Conservation (phyloP, 2,797 vertebrate genomes). For the Merluccius polli region DNA sequence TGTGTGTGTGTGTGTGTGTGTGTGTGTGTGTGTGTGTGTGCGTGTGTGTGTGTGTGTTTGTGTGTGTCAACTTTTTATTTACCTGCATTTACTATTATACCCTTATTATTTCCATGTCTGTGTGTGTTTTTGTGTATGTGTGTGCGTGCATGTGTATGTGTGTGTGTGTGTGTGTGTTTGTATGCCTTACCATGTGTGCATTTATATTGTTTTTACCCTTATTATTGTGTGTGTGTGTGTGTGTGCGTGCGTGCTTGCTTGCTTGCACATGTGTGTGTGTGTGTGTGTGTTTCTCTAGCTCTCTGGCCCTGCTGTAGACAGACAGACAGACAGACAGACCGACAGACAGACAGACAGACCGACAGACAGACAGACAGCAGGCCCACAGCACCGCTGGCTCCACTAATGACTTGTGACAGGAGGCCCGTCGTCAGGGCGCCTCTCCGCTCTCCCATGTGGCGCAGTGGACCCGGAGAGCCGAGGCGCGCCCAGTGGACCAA, state of each 20-base stretch:
- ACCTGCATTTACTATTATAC: too few relatives aligned
- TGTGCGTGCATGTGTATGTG: not conserved
- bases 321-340: too few relatives aligned
- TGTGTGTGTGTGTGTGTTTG: not conserved
- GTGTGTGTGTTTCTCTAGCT: not conserved
- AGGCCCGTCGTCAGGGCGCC: constrained; percentile 47
- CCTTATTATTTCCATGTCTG: not conserved
- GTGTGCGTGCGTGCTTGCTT: constrained; percentile 1
- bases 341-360: not conserved
- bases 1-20: constrained; percentile 18
- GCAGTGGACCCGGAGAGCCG: too few relatives aligned
- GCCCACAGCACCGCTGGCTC: not conserved
- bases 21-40: constrained; percentile 11
- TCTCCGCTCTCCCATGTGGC: constrained; percentile 53
- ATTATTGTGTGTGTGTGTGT: not conserved
- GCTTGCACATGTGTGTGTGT: not conserved
- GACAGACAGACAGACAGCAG: not conserved
- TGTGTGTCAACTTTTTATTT: too few relatives aligned
- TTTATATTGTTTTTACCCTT: too few relatives aligned
- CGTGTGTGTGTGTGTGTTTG: not conserved
- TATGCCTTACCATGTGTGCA: not conserved
- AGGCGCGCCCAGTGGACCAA: too few relatives aligned
- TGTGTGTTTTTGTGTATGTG: constrained; percentile 7
- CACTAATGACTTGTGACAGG: constrained; percentile 65
- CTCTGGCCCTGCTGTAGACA: too few relatives aligned